phyloP scores from a whole-genome alignment of 2,113 vertebrate genomes.

The Serinus canaria region DNA sequence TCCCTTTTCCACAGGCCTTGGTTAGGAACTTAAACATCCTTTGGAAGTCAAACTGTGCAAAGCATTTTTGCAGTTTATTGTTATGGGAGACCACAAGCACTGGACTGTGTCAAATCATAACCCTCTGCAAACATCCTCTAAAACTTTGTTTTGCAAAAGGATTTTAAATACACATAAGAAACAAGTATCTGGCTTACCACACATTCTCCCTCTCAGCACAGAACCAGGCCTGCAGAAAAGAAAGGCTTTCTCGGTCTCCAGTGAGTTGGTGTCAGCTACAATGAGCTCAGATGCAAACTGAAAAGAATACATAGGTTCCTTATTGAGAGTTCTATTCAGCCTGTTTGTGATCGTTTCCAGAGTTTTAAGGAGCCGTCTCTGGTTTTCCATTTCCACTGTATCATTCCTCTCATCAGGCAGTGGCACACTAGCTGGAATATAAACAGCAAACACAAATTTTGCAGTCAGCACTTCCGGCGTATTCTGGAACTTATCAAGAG shows the following conservation, averaged over 20 bases:
- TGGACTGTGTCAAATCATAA: conserved; percentile 4
- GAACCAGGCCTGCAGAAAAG: conserved; percentile 94
- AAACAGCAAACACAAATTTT: conserved; percentile 59
- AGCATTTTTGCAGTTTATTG: conserved; percentile 26
- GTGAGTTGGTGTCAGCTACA: conserved; percentile 88
- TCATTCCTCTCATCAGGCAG: conserved; percentile 91
- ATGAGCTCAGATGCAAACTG: conserved; percentile 89
- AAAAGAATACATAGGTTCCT: conserved; percentile 89
- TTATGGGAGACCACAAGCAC: not conserved
- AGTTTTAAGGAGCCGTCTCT: conserved; percentile 87
- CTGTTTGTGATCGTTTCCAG: conserved; percentile 90
- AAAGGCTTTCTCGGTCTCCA: conserved; percentile 86
- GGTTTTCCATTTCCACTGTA: conserved; percentile 89
- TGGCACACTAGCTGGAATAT: conserved; percentile 91
- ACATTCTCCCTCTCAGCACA: conserved; percentile 91
- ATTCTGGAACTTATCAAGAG: not conserved
- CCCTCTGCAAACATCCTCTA: not conserved
- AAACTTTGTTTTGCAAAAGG: not conserved
- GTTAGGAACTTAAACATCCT: conserved; percentile 20
- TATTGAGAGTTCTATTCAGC: conserved; percentile 87
- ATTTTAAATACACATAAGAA: not conserved
- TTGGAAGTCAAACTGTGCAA: not conserved
- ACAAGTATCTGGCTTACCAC: conserved; percentile 80
- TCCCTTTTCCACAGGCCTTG: not conserved
- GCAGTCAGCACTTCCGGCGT: not conserved